Evolutionary conservation across 2,888 invertebrate genomes (phyloP), one percentile per base, ranked within the genome.

Genomic region (Eupithecia inturbata): DNA sequence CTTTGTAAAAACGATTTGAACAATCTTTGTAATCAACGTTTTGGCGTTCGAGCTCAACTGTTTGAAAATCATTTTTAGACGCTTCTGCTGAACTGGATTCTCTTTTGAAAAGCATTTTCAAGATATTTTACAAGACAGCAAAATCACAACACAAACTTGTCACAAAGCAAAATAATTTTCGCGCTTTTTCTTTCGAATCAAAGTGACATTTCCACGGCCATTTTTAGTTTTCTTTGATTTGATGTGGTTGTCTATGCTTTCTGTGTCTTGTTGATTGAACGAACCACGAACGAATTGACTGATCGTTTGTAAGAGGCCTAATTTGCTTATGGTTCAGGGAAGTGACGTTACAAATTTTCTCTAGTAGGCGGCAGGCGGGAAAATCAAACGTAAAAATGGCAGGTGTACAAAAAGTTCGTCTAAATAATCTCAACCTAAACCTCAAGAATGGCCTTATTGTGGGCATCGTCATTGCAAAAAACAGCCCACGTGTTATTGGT

Each of bases 391-490:
- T n/a, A 26, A 84, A 83, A 85, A 94, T 94, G 94, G 88, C 93
- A 85, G 94, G 94, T 84, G 89, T 94, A 69, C 93, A 93, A 87
- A 91, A 87, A 87, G 81, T 93, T 71, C 80, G 81, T 69, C 79
- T 94, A 57, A 93, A 92, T 84, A 87, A 90, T 85, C 88, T 94
- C 77, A 94, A 93, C 82, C 85, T 90, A 14, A 93, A 93, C 75
- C 76, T 92, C 33, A 91, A 88, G 83, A 94, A 93, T 82, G 91
- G 91, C 63, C 84, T 93, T 6, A 94, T 95, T 77, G 89, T 95
- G 45, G 96, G 95, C 14, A 95, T 96, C 36, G 95, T 97, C 64
- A 96, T 97, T 78, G 96, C 95, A 3, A 97, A 96, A 90, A 95
- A 95, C 80, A 94, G 93, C 78, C 95, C 96, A 3, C 95, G 95